Conservation (phyloP, 92 coral and sea anemone species). For the Phymanthus crucifer region DNA sequence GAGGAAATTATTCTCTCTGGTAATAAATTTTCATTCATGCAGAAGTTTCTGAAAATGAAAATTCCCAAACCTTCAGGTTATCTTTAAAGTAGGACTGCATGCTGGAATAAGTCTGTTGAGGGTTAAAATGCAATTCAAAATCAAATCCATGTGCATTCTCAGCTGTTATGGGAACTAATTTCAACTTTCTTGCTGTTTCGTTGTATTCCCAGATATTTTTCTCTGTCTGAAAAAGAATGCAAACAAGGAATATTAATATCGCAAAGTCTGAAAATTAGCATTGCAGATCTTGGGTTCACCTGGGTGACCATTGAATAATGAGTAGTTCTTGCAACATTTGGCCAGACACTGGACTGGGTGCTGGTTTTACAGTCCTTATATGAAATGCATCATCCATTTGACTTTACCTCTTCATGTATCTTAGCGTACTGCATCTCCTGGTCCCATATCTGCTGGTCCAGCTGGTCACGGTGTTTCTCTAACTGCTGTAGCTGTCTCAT, state of each 20-base stretch:
- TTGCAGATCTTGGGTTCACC: too few relatives aligned
- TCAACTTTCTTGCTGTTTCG: constrained; percentile 80
- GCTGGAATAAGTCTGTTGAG: constrained; percentile 56
- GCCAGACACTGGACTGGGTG: too few relatives aligned
- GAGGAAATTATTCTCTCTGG: too few relatives aligned
- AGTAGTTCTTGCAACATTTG: too few relatives aligned
- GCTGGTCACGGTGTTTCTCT: constrained; percentile 70
- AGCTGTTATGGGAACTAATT: constrained; percentile 82
- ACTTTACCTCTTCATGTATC: constrained; percentile 79
- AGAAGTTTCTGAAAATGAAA: too few relatives aligned
- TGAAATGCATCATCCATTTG: too few relatives aligned
- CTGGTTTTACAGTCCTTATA: too few relatives aligned
- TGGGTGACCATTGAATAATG: too few relatives aligned
- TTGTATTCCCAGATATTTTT: constrained; percentile 81
- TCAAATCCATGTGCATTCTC: constrained; percentile 90
- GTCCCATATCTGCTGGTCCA: constrained; percentile 93
- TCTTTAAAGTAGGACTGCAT: constrained; percentile 67
- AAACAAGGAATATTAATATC: not conserved
- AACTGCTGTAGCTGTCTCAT: constrained; percentile 60
- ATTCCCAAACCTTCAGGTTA: constrained; percentile 66
- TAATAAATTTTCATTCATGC: too few relatives aligned
- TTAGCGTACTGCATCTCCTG: constrained; percentile 90
- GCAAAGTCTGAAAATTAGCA: too few relatives aligned
- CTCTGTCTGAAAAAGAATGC: constrained; percentile 56
- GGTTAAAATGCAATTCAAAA: constrained; percentile 88